Percentiles rank a stretch among this genome's conserved stretches.
Evolutionary conservation across 2,888 invertebrate genomes (phyloP).

Genomic region (Pterobdella sp.): DNA sequence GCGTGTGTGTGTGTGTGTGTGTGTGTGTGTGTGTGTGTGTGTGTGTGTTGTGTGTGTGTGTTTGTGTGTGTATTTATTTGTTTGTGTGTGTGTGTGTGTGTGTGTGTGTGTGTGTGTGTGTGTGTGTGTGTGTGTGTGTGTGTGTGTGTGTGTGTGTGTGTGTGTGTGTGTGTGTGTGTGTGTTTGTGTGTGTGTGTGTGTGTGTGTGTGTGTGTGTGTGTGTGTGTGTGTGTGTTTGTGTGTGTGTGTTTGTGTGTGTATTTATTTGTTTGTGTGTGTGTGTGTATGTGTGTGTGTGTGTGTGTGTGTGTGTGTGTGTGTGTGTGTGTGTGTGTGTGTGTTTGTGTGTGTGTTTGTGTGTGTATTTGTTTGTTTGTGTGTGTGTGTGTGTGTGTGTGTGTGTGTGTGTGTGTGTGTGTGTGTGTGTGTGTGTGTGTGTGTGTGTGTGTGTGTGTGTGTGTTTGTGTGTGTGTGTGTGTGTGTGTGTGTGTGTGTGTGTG

Average conservation of each 20-base stretch:
- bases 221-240: neutral
- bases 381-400: no score
- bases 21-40: constrained; percentile 4
- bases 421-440: no score
- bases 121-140: constrained; percentile 34
- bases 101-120: constrained; percentile 31
- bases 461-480: no score
- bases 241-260: neutral
- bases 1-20: constrained; percentile 12
- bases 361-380: no score
- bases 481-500: no score
- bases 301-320: neutral
- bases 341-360: neutral
- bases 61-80: constrained; percentile 19
- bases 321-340: neutral
- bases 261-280: neutral
- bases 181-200: neutral
- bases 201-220: neutral
- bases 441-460: no score
- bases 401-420: no score
- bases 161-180: neutral
- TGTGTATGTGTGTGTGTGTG: neutral
- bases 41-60: constrained; percentile 24
- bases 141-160: constrained; percentile 31
- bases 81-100: constrained; percentile 31